phyloP scores from a whole-genome alignment of 2,888 invertebrate genomes.

The Dusona sp. region DNA sequence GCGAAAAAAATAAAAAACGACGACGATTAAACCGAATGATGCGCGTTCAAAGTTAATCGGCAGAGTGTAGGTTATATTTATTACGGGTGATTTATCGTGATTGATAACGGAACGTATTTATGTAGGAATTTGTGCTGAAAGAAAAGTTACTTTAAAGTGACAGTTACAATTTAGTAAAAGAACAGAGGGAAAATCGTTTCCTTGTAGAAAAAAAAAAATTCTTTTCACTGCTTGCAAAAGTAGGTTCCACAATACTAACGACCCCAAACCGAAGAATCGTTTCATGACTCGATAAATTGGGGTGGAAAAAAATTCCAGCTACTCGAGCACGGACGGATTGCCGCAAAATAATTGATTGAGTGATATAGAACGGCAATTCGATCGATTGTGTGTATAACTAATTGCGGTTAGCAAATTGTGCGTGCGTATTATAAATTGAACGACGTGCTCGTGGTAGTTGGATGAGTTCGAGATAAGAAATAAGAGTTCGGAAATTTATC shows the following conservation, averaged over 20 bases:
- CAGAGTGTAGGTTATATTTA: slow-evolving; percentile 11
- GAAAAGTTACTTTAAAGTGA: not conserved
- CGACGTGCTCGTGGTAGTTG: not conserved
- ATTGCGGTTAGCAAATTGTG: not conserved
- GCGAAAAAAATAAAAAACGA: slow-evolving; percentile 14
- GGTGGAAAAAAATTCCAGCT: not conserved
- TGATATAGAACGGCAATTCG: not conserved
- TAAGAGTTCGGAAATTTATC: not conserved
- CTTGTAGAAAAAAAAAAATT: not conserved
- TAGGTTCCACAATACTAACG: not conserved
- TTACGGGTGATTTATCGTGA: not conserved
- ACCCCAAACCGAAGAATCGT: not conserved
- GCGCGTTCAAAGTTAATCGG: slow-evolving; percentile 46
- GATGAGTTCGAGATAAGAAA: slow-evolving; percentile 2
- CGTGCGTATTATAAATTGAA: not conserved
- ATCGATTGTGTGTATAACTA: slow-evolving; percentile 14
- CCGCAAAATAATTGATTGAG: slow-evolving; percentile 17
- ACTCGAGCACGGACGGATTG: slow-evolving; percentile 6
- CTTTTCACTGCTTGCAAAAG: not conserved
- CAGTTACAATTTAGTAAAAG: not conserved
- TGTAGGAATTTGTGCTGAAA: not conserved
- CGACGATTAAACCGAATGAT: slow-evolving; percentile 8
- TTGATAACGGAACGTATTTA: slow-evolving; percentile 9
- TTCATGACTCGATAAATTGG: not conserved
- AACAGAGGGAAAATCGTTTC: not conserved